These are phyloP conservation scores for Anseranas semipalmata DNA, from an alignment of 2,113 vertebrate species.

Conservation along the genomic window DNA sequence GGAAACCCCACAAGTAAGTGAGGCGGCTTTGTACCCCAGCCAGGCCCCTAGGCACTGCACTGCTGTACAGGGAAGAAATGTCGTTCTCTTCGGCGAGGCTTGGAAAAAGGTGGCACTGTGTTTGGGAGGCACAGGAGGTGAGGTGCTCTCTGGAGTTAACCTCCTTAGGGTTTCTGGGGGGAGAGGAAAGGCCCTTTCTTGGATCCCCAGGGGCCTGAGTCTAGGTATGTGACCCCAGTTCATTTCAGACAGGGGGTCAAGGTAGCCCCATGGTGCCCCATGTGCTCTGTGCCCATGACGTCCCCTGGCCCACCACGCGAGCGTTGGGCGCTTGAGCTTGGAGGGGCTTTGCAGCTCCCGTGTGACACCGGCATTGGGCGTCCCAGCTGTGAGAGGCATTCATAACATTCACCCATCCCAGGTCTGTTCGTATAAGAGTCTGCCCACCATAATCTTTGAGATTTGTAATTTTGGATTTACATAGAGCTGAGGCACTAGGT, in stretches of 20 bases:
- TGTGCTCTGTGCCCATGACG: accelerated
- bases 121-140: background rate
- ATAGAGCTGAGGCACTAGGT: background rate
- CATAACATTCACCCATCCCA: background rate
- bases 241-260: background rate
- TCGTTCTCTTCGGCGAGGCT: background rate
- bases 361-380: accelerated
- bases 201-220: background rate
- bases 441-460: background rate
- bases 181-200: background rate
- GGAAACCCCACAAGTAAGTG: background rate
- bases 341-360: background rate
- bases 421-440: background rate
- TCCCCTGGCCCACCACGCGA: background rate
- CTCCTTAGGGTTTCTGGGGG: background rate
- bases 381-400: background rate
- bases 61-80: background rate
- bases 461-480: background rate
- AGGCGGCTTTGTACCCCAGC: background rate
- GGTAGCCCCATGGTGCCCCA: accelerated
- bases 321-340: background rate
- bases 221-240: background rate
- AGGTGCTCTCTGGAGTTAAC: background rate
- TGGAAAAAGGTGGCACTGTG: background rate
- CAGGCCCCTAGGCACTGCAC: background rate